Evolutionary conservation across 2,888 invertebrate genomes (phyloP), one percentile per base, ranked within the genome.

Genomic region (Micoletzkya japonica): DNA sequence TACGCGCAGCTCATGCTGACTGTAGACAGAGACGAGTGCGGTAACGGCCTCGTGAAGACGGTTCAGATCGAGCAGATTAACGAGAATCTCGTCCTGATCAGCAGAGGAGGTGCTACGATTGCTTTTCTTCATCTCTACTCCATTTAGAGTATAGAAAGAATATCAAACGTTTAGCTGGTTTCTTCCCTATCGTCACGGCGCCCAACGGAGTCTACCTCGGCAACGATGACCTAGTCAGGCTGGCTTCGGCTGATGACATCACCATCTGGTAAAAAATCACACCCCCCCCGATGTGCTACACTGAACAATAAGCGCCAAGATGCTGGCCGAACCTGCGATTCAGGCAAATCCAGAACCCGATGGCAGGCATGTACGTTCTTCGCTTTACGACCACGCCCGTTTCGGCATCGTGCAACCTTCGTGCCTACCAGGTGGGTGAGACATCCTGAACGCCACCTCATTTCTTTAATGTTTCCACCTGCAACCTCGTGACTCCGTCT

Each of bases 21-120:
- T 24, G 52, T 54, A 10, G 64, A 66, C 28, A 66, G 64, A 54
- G 54, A 54, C 36, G 64, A 66, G 30, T 66, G 64, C 34, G 64
- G 54, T 24, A 66, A 66, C 54, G 64, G 64, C 32, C 54, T 54
- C 28, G 54, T 37, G 44, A 66, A 66, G 64, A 44, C 44, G 14
- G 36, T 63, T 32, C 63, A 63, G 34, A 30, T 63, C 39, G 63
- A 63, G 32, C 44, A 63, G 63, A 63, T 2, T 26, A 28, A 26
- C 3, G 63, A 63, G 17, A 63, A 24, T 14, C 63, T 63, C 32
- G 63, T 63, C 34, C 34, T 63, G 32, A 50, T 63, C 63, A 26
- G 49, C 50, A 63, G 50, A 36, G 63, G 63, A 50, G 49, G 63
- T 63, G 34, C n/a, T n/a, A n/a, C n/a, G n/a, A n/a, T n/a, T n/a